These are phyloP conservation scores for Plutella xylostella DNA, from an alignment of 2,888 invertebrate species.

Conservation along the genomic window DNA sequence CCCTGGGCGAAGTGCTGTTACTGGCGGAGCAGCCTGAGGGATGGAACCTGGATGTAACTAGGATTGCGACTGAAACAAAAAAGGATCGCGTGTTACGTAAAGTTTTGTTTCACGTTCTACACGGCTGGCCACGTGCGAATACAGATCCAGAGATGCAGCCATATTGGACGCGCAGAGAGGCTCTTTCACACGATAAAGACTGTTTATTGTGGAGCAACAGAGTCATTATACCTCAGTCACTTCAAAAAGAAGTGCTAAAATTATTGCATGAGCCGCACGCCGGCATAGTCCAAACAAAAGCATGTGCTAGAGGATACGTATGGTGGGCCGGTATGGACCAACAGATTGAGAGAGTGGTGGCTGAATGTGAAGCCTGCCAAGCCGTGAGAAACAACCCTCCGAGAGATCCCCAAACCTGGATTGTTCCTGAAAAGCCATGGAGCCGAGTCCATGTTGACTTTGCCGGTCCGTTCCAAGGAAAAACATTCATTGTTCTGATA, in stretches of 20 bases:
- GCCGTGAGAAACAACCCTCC: not conserved
- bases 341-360: slow-evolving; percentile 8
- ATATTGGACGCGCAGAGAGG: not conserved
- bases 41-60: too few species aligned
- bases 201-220: slow-evolving; percentile 11
- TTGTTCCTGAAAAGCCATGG: not conserved
- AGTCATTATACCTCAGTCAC: slow-evolving; percentile 8
- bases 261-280: slow-evolving; percentile 9
- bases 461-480: slow-evolving; percentile 2
- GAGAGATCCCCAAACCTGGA: not conserved
- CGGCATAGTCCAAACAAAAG: slow-evolving; percentile 12
- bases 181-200: slow-evolving; percentile 7
- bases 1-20: too few species aligned
- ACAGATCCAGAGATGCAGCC: too few species aligned
- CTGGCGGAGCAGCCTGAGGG: too few species aligned
- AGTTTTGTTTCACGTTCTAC: too few species aligned
- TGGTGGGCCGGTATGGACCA: slow-evolving; percentile 11
- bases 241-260: slow-evolving; percentile 1
- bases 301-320: slow-evolving; percentile 10
- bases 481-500: not conserved
- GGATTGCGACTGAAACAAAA: too few species aligned
- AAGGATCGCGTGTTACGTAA: too few species aligned
- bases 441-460: not conserved
- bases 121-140: too few species aligned
- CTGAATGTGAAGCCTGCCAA: slow-evolving; percentile 1